These are phyloP conservation scores for Reticulitermes speratus DNA, from an alignment of 1,140 invertebrate genomes.

Conservation along the genomic window DNA sequence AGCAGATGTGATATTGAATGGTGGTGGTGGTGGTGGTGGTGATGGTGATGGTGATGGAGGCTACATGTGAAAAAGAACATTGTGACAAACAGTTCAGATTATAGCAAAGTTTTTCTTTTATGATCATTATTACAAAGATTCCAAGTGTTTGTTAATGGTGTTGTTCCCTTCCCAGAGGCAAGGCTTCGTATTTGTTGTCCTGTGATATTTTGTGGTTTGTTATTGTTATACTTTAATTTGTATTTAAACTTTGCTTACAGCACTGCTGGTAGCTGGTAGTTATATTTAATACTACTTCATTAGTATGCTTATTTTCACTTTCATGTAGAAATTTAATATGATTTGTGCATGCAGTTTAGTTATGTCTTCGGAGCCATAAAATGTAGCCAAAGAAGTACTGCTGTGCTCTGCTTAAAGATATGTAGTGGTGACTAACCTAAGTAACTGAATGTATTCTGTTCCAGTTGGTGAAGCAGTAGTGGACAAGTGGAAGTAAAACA, in stretches of 20 bases:
- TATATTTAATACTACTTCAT: background rate
- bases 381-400: background rate
- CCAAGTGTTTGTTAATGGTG: background rate
- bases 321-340: background rate
- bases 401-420: background rate
- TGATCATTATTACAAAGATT: background rate
- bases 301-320: background rate
- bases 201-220: slow-evolving; percentile 3
- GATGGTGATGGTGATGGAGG: background rate
- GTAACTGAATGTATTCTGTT: slow-evolving; percentile 52
- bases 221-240: background rate
- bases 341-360: background rate
- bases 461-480: slow-evolving; percentile 58
- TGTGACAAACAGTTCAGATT: background rate
- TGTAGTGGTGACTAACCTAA: slow-evolving; percentile 35
- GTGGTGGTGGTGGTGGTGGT: background rate
- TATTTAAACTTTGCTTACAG: background rate
- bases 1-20: background rate
- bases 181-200: background rate
- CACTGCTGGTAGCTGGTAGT: background rate
- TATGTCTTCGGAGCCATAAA: background rate
- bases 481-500: slow-evolving; percentile 57
- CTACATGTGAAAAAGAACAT: background rate
- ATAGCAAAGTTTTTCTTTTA: background rate
- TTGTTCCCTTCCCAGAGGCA: background rate